These are phyloP conservation scores for Sylvicola cinctus DNA, from an alignment of 2,888 invertebrate genomes.

Conservation along the genomic window DNA sequence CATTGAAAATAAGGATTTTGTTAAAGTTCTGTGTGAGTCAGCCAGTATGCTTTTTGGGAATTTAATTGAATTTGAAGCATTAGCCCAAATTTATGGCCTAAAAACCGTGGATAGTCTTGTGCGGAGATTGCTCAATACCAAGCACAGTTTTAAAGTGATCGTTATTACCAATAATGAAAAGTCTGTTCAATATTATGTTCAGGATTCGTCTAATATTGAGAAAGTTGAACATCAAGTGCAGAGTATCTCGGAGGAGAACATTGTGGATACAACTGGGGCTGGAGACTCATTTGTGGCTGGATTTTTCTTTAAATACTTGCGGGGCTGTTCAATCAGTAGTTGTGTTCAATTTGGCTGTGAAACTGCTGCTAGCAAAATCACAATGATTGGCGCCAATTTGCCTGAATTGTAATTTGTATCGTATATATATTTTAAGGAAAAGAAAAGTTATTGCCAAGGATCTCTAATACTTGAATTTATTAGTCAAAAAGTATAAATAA, in stretches of 20 bases:
- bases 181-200: constrained; percentile 17
- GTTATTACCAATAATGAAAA: constrained; percentile 6
- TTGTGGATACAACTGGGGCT: constrained; percentile 36
- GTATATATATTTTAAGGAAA: no score
- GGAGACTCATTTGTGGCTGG: constrained; percentile 39
- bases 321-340: constrained; percentile 19
- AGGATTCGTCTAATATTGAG: constrained; percentile 13
- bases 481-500: no score
- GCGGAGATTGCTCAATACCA: constrained; percentile 9
- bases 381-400: constrained; percentile 27
- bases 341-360: constrained; percentile 27
- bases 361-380: constrained; percentile 27
- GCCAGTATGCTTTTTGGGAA: constrained; percentile 35
- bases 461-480: no score
- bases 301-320: constrained; percentile 29
- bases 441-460: no score
- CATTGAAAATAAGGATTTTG: constrained; percentile 18
- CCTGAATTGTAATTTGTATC: no score
- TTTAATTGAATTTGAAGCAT: constrained; percentile 27
- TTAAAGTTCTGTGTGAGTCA: constrained; percentile 25
- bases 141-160: constrained; percentile 4
- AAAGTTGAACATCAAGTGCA: constrained; percentile 12
- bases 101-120: constrained; percentile 10
- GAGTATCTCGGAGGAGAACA: constrained; percentile 15
- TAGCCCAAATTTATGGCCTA: constrained; percentile 18